phyloP scores from a whole-genome alignment of 1,140 invertebrate genomes.

The Radopholus similis region DNA sequence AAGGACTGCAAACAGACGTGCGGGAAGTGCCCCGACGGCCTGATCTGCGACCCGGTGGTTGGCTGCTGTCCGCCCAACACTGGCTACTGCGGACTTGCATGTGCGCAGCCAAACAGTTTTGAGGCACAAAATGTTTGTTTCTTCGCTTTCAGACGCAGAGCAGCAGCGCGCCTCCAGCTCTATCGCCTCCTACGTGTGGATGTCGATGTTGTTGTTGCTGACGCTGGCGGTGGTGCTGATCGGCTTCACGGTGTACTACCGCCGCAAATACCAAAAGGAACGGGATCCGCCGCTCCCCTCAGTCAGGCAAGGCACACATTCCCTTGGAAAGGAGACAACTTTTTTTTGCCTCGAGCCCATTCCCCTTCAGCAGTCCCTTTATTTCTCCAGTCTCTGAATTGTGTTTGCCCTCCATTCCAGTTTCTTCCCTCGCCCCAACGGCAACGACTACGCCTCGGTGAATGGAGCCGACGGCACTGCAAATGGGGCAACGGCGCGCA shows the following conservation, averaged over 20 bases:
- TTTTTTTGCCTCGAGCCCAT: background rate
- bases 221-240: conserved; percentile 25
- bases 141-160: conserved; percentile 34
- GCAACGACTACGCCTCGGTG: conserved; percentile 6
- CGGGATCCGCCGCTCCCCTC: conserved; percentile 47
- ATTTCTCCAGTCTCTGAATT: no score
- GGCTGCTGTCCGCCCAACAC: conserved; percentile 70
- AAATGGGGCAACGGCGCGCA: no score
- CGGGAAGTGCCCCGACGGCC: conserved; percentile 46
- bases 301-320: conserved; percentile 29
- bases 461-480: background rate
- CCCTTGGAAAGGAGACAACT: background rate
- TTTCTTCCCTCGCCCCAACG: background rate
- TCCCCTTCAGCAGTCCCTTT: no score
- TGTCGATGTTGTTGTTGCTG: conserved; percentile 17
- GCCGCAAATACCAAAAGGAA: conserved; percentile 50
- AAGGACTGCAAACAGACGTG: conserved; percentile 60
- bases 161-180: conserved; percentile 18
- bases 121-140: no score
- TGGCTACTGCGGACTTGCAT: conserved; percentile 43
- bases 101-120: conserved; percentile 13
- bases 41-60: conserved; percentile 72
- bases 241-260: conserved; percentile 48
- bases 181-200: conserved; percentile 12
- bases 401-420: no score